Percentiles rank a stretch among this genome's conserved stretches.
Conservation (phyloP, 2,797 vertebrate species). For the Chaetodon trifasciatus region DNA sequence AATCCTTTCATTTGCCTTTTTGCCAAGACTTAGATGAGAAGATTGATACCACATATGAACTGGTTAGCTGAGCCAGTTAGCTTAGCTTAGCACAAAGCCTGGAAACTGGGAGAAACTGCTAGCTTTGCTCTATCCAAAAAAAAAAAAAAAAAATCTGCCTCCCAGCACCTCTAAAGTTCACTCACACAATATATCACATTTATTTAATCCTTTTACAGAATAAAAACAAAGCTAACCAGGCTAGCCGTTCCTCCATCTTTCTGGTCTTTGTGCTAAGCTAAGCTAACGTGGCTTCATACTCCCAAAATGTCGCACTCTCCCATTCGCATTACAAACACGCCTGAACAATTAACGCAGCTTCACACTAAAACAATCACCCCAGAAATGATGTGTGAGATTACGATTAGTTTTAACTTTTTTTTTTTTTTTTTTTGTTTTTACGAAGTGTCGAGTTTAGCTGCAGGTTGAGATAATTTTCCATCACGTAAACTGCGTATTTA, state of each 20-base stretch:
- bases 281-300: background rate
- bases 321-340: slow-evolving; percentile 29
- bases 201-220: background rate
- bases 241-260: background rate
- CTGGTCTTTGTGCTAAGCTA: slow-evolving; percentile 8
- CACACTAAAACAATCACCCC: slow-evolving; percentile 15
- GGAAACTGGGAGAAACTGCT: background rate
- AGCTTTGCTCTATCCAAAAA: background rate
- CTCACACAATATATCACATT: background rate
- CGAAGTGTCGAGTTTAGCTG: background rate
- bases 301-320: background rate
- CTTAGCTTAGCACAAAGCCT: slow-evolving; percentile 28
- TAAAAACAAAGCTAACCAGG: background rate
- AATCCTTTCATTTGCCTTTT: background rate
- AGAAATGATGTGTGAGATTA: slow-evolving; percentile 23
- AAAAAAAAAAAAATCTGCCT: background rate
- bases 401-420: background rate
- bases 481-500: slow-evolving; percentile 15
- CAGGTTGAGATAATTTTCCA: slow-evolving; percentile 1
- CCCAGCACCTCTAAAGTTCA: background rate
- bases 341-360: slow-evolving; percentile 1
- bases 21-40: background rate
- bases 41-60: background rate
- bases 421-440: background rate
- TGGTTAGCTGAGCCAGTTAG: background rate